phyloP scores from a whole-genome alignment of 2,888 invertebrate genomes.

The Deroplatys truncata region DNA sequence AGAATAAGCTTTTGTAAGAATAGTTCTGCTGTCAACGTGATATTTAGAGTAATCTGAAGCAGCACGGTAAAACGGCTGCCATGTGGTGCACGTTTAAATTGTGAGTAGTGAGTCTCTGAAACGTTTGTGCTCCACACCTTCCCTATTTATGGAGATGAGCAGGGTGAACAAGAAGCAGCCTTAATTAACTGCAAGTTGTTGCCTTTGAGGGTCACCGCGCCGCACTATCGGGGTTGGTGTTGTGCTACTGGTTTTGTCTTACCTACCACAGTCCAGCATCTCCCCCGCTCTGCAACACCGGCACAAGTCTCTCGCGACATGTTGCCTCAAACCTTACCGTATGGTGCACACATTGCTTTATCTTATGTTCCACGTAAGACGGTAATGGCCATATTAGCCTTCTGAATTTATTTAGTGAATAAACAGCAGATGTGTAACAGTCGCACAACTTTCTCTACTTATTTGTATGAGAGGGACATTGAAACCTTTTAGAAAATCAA shows the following conservation, averaged over 20 bases:
- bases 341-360: too few relatives aligned
- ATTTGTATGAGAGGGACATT: too few relatives aligned
- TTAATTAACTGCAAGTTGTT: not conserved
- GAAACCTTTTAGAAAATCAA: too few relatives aligned
- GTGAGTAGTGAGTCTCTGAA: not conserved
- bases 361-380: too few relatives aligned
- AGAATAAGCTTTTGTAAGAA: too few relatives aligned
- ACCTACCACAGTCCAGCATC: not conserved
- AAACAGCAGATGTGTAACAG: too few relatives aligned
- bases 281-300: conserved; percentile 23
- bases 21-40: too few relatives aligned
- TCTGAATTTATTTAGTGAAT: too few relatives aligned
- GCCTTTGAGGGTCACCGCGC: not conserved
- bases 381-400: too few relatives aligned
- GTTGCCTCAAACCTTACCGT: conserved; percentile 19
- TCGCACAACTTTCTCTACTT: too few relatives aligned
- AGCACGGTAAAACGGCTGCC: too few relatives aligned
- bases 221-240: not conserved
- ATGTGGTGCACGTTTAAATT: not conserved
- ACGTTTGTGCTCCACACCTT: not conserved
- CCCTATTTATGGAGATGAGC: not conserved
- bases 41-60: too few relatives aligned
- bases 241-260: not conserved
- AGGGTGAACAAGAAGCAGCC: not conserved
- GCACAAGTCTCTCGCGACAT: conserved; percentile 18